Evolutionary conservation across 2,888 invertebrate species (phyloP).

Genomic region (Psococerastis gibbosa): DNA sequence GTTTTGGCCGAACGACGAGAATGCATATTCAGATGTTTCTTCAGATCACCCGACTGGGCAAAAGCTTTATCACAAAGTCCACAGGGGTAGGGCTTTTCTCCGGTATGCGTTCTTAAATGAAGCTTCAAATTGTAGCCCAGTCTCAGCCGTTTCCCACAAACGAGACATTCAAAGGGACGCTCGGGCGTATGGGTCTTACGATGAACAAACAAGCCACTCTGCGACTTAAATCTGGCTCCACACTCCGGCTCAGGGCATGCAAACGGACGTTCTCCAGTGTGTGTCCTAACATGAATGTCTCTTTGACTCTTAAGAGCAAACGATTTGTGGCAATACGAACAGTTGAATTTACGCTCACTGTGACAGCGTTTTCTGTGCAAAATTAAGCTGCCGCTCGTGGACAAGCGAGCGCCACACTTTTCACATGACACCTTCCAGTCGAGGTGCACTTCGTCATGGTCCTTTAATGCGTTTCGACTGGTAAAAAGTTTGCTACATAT

Average conservation of each 20-base stretch:
- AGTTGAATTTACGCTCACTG: slow-evolving; percentile 23
- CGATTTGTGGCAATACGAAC: slow-evolving; percentile 14
- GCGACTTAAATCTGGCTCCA: slow-evolving; percentile 15
- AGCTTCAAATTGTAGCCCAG: slow-evolving; percentile 17
- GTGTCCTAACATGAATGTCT: slow-evolving; percentile 15
- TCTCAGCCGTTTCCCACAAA: slow-evolving; percentile 33
- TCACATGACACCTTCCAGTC: slow-evolving; percentile 17
- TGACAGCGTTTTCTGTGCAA: slow-evolving; percentile 21
- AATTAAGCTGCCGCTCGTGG: background rate
- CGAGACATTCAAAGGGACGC: slow-evolving; percentile 28
- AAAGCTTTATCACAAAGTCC: slow-evolving; percentile 8
- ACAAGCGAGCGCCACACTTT: slow-evolving; percentile 29
- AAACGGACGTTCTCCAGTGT: slow-evolving; percentile 16
- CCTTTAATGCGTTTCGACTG: slow-evolving; percentile 16
- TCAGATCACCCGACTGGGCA: background rate
- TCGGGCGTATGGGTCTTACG: slow-evolving; percentile 15
- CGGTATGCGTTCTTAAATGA: slow-evolving; percentile 16
- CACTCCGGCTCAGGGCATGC: slow-evolving; percentile 14
- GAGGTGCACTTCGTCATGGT: background rate
- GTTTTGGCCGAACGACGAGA: too few relatives aligned
- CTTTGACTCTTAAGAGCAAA: slow-evolving; percentile 15
- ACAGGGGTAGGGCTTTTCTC: slow-evolving; percentile 13
- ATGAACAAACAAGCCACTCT: slow-evolving; percentile 16
- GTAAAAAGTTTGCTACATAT: slow-evolving; percentile 26
- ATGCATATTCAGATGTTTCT: slow-evolving; percentile 2